Base-by-base conservation (phyloP, 2,113 vertebrate species). In the Numida meleagris region DNA sequence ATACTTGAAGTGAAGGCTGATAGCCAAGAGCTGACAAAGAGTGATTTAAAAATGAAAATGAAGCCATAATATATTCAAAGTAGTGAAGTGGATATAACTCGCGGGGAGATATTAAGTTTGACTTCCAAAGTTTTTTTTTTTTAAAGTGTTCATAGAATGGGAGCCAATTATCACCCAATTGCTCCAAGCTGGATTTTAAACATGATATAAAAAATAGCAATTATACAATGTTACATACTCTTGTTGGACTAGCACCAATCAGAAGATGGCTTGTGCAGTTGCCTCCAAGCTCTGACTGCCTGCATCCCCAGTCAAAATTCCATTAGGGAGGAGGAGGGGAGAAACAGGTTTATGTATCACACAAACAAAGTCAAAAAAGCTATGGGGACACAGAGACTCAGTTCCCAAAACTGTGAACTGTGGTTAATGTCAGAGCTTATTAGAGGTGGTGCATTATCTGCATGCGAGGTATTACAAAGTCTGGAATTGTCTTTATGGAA, bases 31-130 rank as follows among this genome's bases (percentile, higher is more conserved):
- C 83, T 87, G 77, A 72, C 66, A 78, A 50, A 78, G 25, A 86
- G 23, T 42, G 40, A 87, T 95, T 87, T 78, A 66, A 87, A 91
- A 87, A 76, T 80, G 14, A 93, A 90, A 93, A 84, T 90, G 29
- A 88, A 92, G 42, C 33, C 7, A 24, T 94, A 75, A 86, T 82
- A 27, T 48, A 76, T 76, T 90, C 51, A 82, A 70, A 90, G 74
- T 23, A n/a, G 31, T 70, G 42, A 90, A 84, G 62, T 50, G 5
- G 36, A 34, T 95, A 81, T 86, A 79, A 66, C n/a, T 34, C 2
- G 12, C 43, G 14, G n/a, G 27, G 7, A 3, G 10, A 9, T 46
- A 53, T 57, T 84, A 72, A 67, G 81, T 88, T 86, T 81, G 15
- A 84, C 68, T 84, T 90, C 40, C 24, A 79, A 53, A 80, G 57